Evolutionary conservation across 2,888 invertebrate genomes (phyloP), one percentile per base, ranked within the genome.

Genomic region (Tricholauxania praeusta): DNA sequence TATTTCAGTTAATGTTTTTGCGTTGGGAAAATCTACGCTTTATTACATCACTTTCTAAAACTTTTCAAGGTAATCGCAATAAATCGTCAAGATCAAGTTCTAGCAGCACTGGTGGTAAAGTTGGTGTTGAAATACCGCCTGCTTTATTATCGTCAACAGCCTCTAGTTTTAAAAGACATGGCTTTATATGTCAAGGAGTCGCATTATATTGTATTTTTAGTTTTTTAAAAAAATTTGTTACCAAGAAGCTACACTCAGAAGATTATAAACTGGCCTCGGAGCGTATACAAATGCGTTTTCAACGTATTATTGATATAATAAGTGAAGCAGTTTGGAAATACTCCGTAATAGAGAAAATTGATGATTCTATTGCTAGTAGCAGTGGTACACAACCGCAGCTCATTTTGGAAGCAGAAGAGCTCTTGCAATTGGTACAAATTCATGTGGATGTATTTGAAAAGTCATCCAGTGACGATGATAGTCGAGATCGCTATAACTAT

Each of bases 381-480:
- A 17, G 49, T 63, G 1, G 64, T 73, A n/a, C 71, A 14, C 79
- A 81, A 48, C 77, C 79, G 1, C 78, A 79, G 67, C 74, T 76
- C 12, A 72, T 74, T 6, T 75, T 86, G n/a, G 85, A 84, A 53
- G 75, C 82, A 0, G 83, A 86, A 12, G 82, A 85, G 63, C 71
- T 87, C 52, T 65, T 85, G 17, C 84, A 84, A 72, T 74, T 87
- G 39, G 81, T 87, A 4, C 83, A 83, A 64, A 74, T 82, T 52
- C 87, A 87, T 65, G 76, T 74, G 10, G 81, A 85, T 48, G 3
- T 49, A 12, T 69, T 78, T 3, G 85, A 86, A 17, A 84, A 84
- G 48, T 78, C 82, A 1, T 86, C 84, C 55, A 86, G 85, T 62
- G 87, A 87, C 69, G 87, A 87, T 74, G 87, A 87, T 17, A 83